phyloP scores from a whole-genome alignment of 37 sponge, comb jelly and placozoan genomes.

The Hexactinellida sp. region DNA sequence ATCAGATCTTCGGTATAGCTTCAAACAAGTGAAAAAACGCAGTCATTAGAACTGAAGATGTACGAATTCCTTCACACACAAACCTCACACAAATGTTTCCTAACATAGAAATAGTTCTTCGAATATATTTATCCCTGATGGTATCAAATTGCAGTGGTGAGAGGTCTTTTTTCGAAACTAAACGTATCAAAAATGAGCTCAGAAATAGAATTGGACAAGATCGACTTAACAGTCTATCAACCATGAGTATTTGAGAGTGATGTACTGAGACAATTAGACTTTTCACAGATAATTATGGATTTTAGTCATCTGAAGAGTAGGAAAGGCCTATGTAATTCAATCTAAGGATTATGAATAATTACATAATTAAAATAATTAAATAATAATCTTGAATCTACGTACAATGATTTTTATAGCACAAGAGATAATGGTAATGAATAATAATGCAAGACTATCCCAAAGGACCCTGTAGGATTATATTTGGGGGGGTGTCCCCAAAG shows the following conservation, averaged over 20 bases:
- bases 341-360: not conserved
- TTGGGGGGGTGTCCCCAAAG: not conserved
- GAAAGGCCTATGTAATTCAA: not conserved
- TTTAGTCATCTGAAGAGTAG: not conserved
- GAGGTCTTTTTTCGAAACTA: not conserved
- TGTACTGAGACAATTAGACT: not conserved
- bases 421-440: constrained; percentile 18
- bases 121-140: constrained; percentile 13
- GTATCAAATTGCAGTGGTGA: constrained; percentile 19
- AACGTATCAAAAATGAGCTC: not conserved
- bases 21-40: not conserved
- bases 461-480: too few relatives aligned
- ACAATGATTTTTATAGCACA: too few relatives aligned
- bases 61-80: constrained; percentile 8
- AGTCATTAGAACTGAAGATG: not conserved
- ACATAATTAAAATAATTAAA: not conserved
- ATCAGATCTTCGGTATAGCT: constrained; percentile 12
- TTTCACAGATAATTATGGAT: constrained; percentile 12
- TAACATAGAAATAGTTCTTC: constrained; percentile 7
- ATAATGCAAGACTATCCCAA: not conserved
- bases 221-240: constrained; percentile 13
- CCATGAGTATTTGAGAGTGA: constrained; percentile 15
- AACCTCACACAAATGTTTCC: constrained; percentile 9
- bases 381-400: constrained; percentile 8
- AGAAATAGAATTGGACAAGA: constrained; percentile 17